These are phyloP conservation scores for Alcis repandata DNA, from an alignment of 2,888 invertebrate genomes.

Conservation along the genomic window DNA sequence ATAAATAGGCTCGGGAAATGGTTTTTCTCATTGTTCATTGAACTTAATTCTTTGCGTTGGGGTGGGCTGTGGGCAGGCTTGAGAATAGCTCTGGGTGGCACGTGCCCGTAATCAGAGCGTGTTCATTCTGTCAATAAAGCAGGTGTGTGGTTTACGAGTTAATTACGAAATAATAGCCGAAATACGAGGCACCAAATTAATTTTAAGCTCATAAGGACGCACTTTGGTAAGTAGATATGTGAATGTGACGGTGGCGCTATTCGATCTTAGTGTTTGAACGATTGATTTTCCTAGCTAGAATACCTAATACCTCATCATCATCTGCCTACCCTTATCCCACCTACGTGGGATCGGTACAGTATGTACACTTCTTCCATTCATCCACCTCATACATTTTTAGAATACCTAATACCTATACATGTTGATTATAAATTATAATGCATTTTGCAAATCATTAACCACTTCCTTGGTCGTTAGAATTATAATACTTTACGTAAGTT, in stretches of 20 bases:
- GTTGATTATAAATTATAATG: too few species aligned
- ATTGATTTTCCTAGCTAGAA: too few species aligned
- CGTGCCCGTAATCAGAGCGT: constrained; percentile 48
- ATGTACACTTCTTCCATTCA: too few species aligned
- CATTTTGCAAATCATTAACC: too few species aligned
- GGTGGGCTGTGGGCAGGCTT: constrained; percentile 36
- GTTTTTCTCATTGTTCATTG: constrained; percentile 35
- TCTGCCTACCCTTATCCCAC: too few species aligned
- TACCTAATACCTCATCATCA: too few species aligned
- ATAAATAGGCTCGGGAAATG: constrained; percentile 18
- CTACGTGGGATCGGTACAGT: too few species aligned
- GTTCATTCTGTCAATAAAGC: constrained; percentile 57
- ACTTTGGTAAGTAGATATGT: constrained; percentile 1
- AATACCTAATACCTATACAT: background rate
- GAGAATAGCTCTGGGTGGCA: constrained; percentile 49
- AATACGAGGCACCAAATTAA: constrained; percentile 18
- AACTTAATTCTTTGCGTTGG: constrained; percentile 37
- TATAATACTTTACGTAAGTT: too few species aligned
- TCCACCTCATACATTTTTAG: too few species aligned
- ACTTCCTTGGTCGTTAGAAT: too few species aligned
- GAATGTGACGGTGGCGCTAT: background rate
- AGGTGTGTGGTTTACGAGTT: constrained; percentile 36
- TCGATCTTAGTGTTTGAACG: background rate
- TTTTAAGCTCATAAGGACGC: constrained; percentile 7
- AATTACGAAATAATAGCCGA: constrained; percentile 46